phyloP scores from a whole-genome alignment of 2,888 invertebrate genomes.

The Andrena chrysosceles region DNA sequence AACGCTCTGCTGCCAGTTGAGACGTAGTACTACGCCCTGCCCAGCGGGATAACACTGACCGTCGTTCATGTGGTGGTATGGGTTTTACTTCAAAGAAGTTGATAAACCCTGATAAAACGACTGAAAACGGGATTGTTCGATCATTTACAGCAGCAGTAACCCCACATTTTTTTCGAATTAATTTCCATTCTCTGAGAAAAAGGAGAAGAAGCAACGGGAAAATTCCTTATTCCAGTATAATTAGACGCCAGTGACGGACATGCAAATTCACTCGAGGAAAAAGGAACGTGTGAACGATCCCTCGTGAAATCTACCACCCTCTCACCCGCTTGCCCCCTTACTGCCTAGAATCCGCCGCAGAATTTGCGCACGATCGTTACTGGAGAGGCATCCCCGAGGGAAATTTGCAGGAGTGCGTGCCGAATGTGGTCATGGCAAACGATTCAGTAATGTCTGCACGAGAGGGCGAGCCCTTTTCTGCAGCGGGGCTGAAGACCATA shows the following conservation, averaged over 20 bases:
- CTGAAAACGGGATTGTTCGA: too few species aligned
- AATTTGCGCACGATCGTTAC: slow-evolving; percentile 71
- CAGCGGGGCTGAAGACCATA: slow-evolving; percentile 2
- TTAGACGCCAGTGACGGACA: slow-evolving; percentile 39
- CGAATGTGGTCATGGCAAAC: slow-evolving; percentile 70
- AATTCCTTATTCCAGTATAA: slow-evolving; percentile 9
- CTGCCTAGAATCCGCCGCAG: slow-evolving; percentile 59
- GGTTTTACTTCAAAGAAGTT: not conserved
- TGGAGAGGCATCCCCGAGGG: slow-evolving; percentile 67
- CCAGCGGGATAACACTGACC: not conserved
- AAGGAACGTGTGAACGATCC: slow-evolving; percentile 48
- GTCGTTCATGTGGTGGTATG: not conserved
- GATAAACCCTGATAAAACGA: not conserved
- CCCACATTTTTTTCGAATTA: too few species aligned
- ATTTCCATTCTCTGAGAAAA: too few species aligned
- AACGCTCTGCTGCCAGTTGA: not conserved
- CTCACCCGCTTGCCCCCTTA: slow-evolving; percentile 25
- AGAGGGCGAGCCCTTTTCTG: slow-evolving; percentile 52
- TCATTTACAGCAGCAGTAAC: not conserved
- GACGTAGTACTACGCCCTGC: slow-evolving; percentile 3
- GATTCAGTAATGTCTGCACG: slow-evolving; percentile 65
- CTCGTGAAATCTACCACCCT: slow-evolving; percentile 31
- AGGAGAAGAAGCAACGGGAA: too few species aligned
- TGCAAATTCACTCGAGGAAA: slow-evolving; percentile 39
- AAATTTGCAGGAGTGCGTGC: slow-evolving; percentile 73